Percentiles rank a stretch among this genome's conserved stretches.
Conservation (phyloP, 2,113 vertebrate species). For the Orcinus orca region DNA sequence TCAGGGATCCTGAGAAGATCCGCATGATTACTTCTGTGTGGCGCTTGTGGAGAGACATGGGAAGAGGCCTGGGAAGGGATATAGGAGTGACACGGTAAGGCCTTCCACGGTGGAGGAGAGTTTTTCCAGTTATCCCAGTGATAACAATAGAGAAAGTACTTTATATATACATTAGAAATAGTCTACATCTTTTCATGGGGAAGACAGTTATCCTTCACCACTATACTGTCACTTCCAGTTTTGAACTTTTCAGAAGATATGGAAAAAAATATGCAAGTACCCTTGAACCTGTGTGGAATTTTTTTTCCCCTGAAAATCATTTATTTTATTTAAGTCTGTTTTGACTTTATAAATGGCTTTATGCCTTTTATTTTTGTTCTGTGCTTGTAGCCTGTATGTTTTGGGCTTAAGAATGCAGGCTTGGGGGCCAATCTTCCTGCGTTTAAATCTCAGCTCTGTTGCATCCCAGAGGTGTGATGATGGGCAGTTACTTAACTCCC, state of each 20-base stretch:
- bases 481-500: not conserved
- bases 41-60: not conserved
- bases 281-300: not conserved
- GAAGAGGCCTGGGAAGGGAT: too few species aligned
- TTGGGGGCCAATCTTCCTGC: not conserved
- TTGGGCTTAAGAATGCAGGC: not conserved
- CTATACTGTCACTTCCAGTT: not conserved
- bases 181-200: not conserved
- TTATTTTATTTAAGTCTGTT: not conserved
- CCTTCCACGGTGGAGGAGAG: not conserved
- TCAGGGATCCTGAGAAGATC: not conserved
- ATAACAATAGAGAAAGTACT: not conserved
- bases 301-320: not conserved
- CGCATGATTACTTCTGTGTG: not conserved
- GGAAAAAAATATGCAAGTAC: not conserved
- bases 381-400: not conserved
- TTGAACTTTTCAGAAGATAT: not conserved
- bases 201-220: not conserved
- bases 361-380: slow-evolving; percentile 14
- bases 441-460: not conserved
- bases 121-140: not conserved
- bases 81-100: not conserved
- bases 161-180: not conserved
- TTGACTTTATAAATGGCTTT: not conserved
- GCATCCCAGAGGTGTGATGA: not conserved